Conservation (phyloP, 2,797 vertebrate genomes). For the Xenops minutus region DNA sequence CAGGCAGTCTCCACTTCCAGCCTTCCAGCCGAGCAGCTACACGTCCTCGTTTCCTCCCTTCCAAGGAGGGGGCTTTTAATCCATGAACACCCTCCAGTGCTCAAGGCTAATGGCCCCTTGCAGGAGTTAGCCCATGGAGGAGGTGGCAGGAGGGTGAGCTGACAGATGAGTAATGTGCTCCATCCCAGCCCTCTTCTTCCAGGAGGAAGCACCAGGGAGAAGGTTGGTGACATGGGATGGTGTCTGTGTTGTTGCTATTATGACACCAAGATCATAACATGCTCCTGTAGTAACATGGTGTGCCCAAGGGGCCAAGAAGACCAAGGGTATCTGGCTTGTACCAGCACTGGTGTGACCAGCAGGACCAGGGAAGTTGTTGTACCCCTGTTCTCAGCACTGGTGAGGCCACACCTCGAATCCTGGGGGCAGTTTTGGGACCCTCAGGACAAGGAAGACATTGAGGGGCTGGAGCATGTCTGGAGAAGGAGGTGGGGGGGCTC, state of each 20-base stretch:
- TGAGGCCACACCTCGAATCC: fast-evolving
- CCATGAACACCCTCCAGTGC: neutral
- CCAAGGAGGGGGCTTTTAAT: neutral
- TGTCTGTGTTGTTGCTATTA: fast-evolving
- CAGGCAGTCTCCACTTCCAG: neutral
- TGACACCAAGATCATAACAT: fast-evolving
- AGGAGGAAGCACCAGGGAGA: neutral
- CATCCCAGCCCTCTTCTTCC: neutral
- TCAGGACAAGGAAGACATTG: fast-evolving
- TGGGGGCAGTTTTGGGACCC: neutral
- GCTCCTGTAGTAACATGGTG: neutral
- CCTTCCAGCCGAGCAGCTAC: conserved; percentile 9
- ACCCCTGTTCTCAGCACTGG: neutral
- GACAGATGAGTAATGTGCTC: fast-evolving
- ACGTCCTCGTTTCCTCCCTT: neutral
- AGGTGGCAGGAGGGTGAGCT: neutral
- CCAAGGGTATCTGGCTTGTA: neutral
- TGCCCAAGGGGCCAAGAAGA: neutral
- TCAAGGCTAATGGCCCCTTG: neutral
- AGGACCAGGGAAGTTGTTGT: neutral
- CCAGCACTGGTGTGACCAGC: neutral
- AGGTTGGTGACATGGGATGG: neutral
- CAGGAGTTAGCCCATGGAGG: neutral
- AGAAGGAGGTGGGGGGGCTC: neutral
- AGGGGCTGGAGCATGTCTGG: fast-evolving